A percentile compares a stretch with the other conserved stretches of the same genome.
phyloP scores from a whole-genome alignment of 2,113 vertebrate genomes.

The Triplophysa rosa region DNA sequence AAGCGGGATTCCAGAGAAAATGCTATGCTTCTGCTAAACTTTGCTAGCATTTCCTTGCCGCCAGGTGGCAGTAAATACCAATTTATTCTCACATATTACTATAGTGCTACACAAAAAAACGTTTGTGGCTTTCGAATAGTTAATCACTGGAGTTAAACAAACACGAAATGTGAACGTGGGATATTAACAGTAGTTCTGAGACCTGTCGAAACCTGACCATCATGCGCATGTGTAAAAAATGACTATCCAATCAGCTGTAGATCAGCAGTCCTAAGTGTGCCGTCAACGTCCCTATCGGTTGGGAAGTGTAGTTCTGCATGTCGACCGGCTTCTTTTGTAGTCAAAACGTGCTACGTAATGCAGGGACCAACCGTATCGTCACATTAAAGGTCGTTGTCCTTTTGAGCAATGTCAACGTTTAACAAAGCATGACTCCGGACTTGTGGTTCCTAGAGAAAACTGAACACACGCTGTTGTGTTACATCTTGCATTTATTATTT shows the following conservation, averaged over 20 bases:
- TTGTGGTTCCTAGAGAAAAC: neutral
- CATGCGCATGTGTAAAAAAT: neutral
- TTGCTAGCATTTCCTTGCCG: neutral
- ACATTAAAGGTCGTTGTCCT: slow-evolving; percentile 16
- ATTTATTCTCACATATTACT: neutral
- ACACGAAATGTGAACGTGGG: neutral
- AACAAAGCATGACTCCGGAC: neutral
- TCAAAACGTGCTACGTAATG: slow-evolving; percentile 3
- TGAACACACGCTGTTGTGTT: neutral
- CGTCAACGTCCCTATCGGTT: neutral
- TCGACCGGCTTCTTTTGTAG: neutral
- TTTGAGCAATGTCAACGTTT: slow-evolving; percentile 23
- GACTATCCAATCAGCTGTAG: neutral
- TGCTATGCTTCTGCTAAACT: neutral
- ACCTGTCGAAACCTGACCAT: no score
- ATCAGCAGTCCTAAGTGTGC: neutral
- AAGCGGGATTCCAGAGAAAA: neutral
- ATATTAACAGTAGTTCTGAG: neutral
- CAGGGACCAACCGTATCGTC: slow-evolving; percentile 13
- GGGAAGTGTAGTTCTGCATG: slow-evolving; percentile 39
- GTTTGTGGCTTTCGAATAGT: neutral
- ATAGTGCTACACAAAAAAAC: no score
- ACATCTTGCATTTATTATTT: neutral
- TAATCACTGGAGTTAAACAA: neutral
- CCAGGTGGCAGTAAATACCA: neutral